A percentile compares a stretch with the other conserved stretches of the same genome.
Conservation (phyloP, 92 coral and sea anemone genomes). For the Zoanthus sociatus region DNA sequence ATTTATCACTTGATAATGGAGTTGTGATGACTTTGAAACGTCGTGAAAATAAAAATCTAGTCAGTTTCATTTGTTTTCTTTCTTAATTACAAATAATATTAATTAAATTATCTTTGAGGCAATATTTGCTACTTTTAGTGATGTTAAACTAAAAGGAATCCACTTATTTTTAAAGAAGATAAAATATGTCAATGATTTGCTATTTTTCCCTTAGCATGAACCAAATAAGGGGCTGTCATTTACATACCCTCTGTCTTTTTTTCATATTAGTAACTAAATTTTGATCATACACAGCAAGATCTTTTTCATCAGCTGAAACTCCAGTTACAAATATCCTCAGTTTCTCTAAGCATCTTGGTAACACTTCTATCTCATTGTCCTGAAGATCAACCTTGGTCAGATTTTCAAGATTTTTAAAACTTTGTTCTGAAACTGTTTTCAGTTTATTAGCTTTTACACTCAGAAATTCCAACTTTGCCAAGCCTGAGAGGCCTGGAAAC, state of each 20-base stretch:
- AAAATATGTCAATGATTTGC: too few relatives aligned
- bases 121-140: too few relatives aligned
- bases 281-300: constrained; percentile 50
- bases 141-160: too few relatives aligned
- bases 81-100: too few relatives aligned
- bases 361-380: constrained; percentile 69
- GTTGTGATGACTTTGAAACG: too few relatives aligned
- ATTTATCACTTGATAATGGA: too few relatives aligned
- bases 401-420: constrained; percentile 54
- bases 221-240: background rate
- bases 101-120: too few relatives aligned
- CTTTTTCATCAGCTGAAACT: constrained; percentile 42
- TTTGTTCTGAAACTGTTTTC: constrained; percentile 54
- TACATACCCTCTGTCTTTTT: constrained; percentile 47
- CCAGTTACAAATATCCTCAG: constrained; percentile 77
- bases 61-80: too few relatives aligned
- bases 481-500: constrained; percentile 77
- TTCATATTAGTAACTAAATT: constrained; percentile 45
- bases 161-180: too few relatives aligned
- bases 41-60: too few relatives aligned
- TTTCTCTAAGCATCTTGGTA: constrained; percentile 81
- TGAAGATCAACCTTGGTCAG: constrained; percentile 79
- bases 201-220: background rate
- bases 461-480: constrained; percentile 67
- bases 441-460: constrained; percentile 77